A percentile compares a stretch with the other conserved stretches of the same genome.
Conservation (phyloP, 2,113 vertebrate species). For the Coturnix japonica region DNA sequence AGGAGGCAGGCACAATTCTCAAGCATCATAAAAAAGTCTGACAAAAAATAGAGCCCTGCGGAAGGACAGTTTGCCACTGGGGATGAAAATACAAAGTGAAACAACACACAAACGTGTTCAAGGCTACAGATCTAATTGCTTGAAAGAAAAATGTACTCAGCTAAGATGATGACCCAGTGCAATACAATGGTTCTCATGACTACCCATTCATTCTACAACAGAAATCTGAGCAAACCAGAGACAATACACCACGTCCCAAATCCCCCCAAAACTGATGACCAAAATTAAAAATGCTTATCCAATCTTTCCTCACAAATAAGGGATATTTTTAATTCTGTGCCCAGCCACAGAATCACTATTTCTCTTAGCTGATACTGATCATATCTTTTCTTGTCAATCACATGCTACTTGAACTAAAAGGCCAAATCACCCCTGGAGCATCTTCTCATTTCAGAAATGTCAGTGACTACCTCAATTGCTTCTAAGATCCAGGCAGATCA, state of each 20-base stretch:
- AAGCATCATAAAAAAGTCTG: neutral
- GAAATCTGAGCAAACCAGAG: neutral
- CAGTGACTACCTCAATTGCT: neutral
- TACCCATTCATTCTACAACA: neutral
- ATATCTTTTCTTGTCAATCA: neutral
- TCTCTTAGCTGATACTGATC: neutral
- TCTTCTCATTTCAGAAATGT: neutral
- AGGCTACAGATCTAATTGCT: neutral
- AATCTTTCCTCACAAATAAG: neutral
- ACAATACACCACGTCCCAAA: neutral
- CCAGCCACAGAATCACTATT: neutral
- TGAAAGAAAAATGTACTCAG: slow-evolving; percentile 4
- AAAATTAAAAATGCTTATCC: neutral
- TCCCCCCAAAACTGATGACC: neutral
- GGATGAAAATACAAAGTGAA: neutral
- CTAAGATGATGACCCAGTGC: neutral
- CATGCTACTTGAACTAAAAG: neutral
- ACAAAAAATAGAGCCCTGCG: neutral
- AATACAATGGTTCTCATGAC: neutral
- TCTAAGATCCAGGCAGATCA: neutral
- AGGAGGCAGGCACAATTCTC: neutral
- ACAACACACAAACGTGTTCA: neutral
- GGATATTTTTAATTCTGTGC: neutral
- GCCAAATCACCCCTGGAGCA: neutral
- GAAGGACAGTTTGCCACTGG: neutral